phyloP scores from a whole-genome alignment of 1,140 invertebrate genomes.

The Platorchestia sp. region DNA sequence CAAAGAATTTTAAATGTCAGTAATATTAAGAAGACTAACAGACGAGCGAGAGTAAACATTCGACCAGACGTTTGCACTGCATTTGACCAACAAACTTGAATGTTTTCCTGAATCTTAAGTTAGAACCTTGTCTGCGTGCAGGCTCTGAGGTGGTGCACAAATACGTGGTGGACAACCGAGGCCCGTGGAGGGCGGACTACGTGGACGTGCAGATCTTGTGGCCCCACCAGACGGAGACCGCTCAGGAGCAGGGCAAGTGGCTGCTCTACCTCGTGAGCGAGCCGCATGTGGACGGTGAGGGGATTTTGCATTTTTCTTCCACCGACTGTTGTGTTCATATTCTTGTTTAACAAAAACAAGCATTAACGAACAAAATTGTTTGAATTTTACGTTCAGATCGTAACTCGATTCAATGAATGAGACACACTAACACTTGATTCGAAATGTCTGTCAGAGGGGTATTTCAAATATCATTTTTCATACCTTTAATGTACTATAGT shows the following conservation, averaged over 20 bases:
- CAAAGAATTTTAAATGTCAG: not conserved
- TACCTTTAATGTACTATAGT: no score
- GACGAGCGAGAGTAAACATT: not conserved
- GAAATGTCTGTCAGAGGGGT: no score
- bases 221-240: conserved; percentile 89
- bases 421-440: no score
- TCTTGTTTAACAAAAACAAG: not conserved
- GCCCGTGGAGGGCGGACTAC: conserved; percentile 85
- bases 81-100: not conserved
- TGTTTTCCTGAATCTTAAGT: not conserved
- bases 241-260: conserved; percentile 86
- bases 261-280: conserved; percentile 87
- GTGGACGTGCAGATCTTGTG: conserved; percentile 87
- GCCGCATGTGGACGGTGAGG: conserved; percentile 74
- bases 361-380: not conserved
- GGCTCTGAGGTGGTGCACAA: conserved; percentile 85
- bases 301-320: not conserved
- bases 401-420: no score
- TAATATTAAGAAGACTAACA: not conserved
- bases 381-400: no score
- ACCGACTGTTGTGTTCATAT: not conserved
- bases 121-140: not conserved
- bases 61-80: not conserved
- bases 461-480: no score
- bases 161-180: conserved; percentile 86